Base-by-base conservation (phyloP, 2,888 invertebrate species). In the Chrysolina haemoptera region DNA sequence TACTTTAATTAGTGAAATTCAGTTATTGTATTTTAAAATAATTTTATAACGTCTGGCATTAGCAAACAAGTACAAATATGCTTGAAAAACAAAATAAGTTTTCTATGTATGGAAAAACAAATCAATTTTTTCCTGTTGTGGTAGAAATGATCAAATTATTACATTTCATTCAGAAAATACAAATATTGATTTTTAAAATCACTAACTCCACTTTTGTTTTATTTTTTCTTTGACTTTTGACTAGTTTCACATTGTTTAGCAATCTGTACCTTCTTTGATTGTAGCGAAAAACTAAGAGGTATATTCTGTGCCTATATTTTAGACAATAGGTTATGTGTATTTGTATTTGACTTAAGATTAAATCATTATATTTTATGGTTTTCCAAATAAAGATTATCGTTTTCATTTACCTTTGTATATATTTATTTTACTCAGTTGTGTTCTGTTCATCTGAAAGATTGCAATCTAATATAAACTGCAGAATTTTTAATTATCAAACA, bases 341-440 rank as follows among this genome's bases (percentile, higher is more conserved):
- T 59, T 59, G 27, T 27, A 59, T 59, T 59, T 22, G 11, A 53
- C 18, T 53, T 53, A 53, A 53, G 53, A 53, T 53, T n/a, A n/a
- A 59, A 46, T 27, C 27, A 59, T 59, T 59, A 27, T 59, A 59
- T 59, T 59, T 59, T 59, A 27, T 59, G 59, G 59, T 59, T 59
- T 14, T 27, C 22, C 9, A 27, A 59, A 27, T 59, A 59, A 59
- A 59, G 59, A 59, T 59, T 59, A 50, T 50, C 50, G 59, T 59
- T 59, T 59, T 59, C 59, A 59, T 59, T 59, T n/a, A 59, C n/a
- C 10, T 9, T 59, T 59, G 35, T 59, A 16, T 50, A 16, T 35
- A 35, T 35, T 8, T 35, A 8, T 35, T 8, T 35, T 0, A 3
- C 35, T 35, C 5, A 27, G 27, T 5, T 8, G 35, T 35, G 35